Percentiles rank a stretch among this genome's conserved stretches.
phyloP scores from a whole-genome alignment of 2,113 vertebrate species.

The Grammomys dolichurus region DNA sequence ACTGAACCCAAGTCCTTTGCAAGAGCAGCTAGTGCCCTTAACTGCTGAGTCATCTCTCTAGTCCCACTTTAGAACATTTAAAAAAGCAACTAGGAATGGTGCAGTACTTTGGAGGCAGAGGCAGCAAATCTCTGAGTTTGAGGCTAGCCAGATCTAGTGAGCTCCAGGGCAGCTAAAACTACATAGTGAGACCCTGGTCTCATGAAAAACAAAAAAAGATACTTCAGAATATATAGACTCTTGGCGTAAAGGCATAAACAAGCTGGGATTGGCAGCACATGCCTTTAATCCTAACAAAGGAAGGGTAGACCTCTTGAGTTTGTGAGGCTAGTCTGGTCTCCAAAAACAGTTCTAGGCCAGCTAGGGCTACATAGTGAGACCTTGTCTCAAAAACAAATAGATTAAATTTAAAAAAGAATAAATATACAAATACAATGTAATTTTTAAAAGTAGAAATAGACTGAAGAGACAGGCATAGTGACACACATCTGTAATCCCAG shows the following conservation, averaged over 20 bases:
- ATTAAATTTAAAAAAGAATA: not conserved
- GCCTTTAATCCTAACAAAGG: not conserved
- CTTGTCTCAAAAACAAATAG: not conserved
- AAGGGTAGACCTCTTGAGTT: not conserved
- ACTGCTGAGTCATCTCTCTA: not conserved
- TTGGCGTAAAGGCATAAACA: not conserved
- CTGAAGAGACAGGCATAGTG: not conserved
- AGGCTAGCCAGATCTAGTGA: not conserved
- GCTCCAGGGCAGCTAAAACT: not conserved
- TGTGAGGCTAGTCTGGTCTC: not conserved
- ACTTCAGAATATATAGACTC: conserved; percentile 34
- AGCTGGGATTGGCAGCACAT: not conserved
- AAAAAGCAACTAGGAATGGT: not conserved
- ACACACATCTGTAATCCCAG: not conserved
- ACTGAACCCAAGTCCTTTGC: not conserved
- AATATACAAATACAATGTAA: conserved; percentile 46
- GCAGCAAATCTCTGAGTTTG: not conserved
- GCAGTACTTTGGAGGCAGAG: not conserved
- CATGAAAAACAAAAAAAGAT: not conserved
- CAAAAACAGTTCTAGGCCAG: not conserved
- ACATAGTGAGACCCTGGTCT: not conserved
- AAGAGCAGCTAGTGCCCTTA: not conserved
- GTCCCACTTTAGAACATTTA: not conserved
- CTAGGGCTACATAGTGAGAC: not conserved
- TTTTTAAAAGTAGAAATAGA: conserved; percentile 12